These are phyloP conservation scores for Zophobas atratus DNA, from an alignment of 1,140 invertebrate genomes.

Conservation along the genomic window DNA sequence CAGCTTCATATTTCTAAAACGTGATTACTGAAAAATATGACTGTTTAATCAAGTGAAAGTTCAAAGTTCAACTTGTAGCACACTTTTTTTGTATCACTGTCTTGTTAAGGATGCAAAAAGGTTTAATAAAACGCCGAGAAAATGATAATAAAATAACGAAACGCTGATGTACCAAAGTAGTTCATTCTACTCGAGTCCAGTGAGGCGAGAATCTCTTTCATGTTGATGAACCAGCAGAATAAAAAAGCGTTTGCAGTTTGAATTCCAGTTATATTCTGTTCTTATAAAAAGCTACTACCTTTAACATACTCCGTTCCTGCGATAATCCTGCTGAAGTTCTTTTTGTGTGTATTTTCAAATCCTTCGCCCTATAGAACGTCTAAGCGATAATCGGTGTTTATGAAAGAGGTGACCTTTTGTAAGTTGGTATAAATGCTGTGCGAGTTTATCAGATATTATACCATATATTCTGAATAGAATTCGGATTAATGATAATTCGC, in stretches of 20 bases:
- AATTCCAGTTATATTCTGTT: conserved; percentile 7
- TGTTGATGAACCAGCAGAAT: conserved; percentile 25
- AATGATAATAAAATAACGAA: conserved; percentile 31
- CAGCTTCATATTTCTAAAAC: no score
- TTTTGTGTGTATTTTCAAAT: background rate
- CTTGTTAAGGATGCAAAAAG: background rate
- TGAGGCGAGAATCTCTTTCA: conserved; percentile 31
- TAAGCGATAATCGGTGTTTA: no score
- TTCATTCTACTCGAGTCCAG: conserved; percentile 26
- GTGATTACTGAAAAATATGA: no score
- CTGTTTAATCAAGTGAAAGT: no score
- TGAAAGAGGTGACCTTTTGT: no score
- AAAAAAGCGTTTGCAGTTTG: conserved; percentile 27
- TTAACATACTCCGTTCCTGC: background rate
- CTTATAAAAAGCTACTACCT: background rate
- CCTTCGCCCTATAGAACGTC: no score
- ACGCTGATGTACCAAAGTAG: conserved; percentile 25
- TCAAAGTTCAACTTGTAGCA: background rate
- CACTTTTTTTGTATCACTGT: background rate
- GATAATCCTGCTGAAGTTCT: background rate
- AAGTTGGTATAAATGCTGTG: no score
- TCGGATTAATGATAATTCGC: no score
- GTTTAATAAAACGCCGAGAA: conserved; percentile 5
- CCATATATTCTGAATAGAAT: no score
- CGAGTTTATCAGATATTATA: no score